These are phyloP conservation scores for Malurus leucopterus DNA, from an alignment of 2,797 vertebrate species.

Conservation along the genomic window DNA sequence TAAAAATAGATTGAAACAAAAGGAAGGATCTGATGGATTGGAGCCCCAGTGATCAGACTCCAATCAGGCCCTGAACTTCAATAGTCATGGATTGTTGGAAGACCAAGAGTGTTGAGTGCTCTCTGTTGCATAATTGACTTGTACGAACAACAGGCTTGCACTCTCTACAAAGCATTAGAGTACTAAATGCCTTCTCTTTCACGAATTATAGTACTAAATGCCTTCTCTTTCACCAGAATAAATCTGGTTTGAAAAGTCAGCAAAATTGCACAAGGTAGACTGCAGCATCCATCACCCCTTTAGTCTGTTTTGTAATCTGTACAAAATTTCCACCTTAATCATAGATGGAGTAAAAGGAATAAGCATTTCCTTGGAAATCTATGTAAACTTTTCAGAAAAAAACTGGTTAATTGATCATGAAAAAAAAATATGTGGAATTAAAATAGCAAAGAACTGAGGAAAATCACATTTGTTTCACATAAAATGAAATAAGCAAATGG, in stretches of 20 bases:
- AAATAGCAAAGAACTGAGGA: background rate
- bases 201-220: background rate
- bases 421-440: background rate
- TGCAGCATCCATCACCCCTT: background rate
- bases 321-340: background rate
- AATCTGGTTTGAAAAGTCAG: background rate
- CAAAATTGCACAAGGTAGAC: background rate
- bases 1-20: background rate
- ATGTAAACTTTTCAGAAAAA: background rate
- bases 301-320: background rate
- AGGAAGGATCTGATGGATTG: background rate
- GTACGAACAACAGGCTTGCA: background rate
- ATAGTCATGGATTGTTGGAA: background rate
- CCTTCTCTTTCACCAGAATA: background rate
- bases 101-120: background rate
- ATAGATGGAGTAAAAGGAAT: background rate
- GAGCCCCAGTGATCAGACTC: background rate
- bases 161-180: background rate
- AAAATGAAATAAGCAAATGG: background rate
- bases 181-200: background rate
- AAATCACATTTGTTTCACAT: slow-evolving; percentile 5
- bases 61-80: background rate
- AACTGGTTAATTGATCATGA: background rate
- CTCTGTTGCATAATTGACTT: background rate
- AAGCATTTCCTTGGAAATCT: background rate